These are phyloP conservation scores for Drosophila prosaltans DNA, from an alignment of 1,140 invertebrate genomes.

Conservation along the genomic window DNA sequence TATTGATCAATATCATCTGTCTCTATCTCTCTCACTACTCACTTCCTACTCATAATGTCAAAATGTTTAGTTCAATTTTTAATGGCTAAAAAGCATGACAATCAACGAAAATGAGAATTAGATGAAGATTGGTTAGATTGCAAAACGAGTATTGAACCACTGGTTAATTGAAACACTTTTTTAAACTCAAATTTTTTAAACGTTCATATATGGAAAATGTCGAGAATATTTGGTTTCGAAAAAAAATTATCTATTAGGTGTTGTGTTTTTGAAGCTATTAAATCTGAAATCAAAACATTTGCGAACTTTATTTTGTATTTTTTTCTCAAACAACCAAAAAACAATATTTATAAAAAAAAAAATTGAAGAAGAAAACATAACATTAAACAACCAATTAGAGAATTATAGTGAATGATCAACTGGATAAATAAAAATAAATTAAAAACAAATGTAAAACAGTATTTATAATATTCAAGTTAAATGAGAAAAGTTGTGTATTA, in stretches of 20 bases:
- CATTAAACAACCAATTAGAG: slow-evolving; percentile 46
- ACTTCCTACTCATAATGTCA: slow-evolving; percentile 2
- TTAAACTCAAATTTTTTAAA: slow-evolving; percentile 18
- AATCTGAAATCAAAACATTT: slow-evolving; percentile 35
- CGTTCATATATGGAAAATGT: slow-evolving; percentile 26
- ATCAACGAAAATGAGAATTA: slow-evolving; percentile 63
- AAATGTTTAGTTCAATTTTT: slow-evolving; percentile 13
- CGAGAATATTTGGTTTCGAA: slow-evolving; percentile 22
- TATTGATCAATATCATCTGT: slow-evolving; percentile 25
- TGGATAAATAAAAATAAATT: slow-evolving; percentile 33
- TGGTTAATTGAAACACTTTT: slow-evolving; percentile 41
- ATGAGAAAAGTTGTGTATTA: too few relatives aligned
- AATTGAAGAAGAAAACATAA: slow-evolving; percentile 34
- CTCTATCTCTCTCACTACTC: slow-evolving; percentile 19
- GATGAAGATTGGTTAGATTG: slow-evolving; percentile 23
- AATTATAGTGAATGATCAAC: slow-evolving; percentile 58
- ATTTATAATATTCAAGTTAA: too few relatives aligned
- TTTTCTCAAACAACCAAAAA: slow-evolving; percentile 42
- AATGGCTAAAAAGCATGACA: slow-evolving; percentile 75
- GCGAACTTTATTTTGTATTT: slow-evolving; percentile 54
- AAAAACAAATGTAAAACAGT: slow-evolving; percentile 36
- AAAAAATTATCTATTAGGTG: slow-evolving; percentile 46
- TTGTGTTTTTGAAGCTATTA: slow-evolving; percentile 57
- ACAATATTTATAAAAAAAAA: slow-evolving; percentile 24
- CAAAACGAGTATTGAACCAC: slow-evolving; percentile 30